Evolutionary conservation across 2,113 vertebrate genomes (phyloP).

Genomic region (Sander vitreus): DNA sequence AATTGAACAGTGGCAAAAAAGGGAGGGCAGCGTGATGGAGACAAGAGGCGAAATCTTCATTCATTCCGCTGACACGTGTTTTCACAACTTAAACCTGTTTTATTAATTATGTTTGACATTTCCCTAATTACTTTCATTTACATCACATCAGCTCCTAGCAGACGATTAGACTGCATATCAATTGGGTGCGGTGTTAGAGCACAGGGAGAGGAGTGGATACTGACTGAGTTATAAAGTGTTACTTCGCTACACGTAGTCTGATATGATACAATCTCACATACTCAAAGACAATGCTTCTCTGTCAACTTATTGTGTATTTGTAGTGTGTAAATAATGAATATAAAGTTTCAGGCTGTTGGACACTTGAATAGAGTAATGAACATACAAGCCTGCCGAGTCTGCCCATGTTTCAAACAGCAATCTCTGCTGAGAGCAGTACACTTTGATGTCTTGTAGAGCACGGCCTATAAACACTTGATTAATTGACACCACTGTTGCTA

Average conservation of each 20-base stretch:
- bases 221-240: constrained; percentile 63
- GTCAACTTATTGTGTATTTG: constrained; percentile 19
- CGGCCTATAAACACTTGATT: constrained; percentile 77
- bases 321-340: constrained; percentile 39
- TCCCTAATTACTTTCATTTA: constrained; percentile 98
- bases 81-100: constrained; percentile 95
- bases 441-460: constrained; percentile 56
- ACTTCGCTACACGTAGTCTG: constrained; percentile 68
- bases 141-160: constrained; percentile 94
- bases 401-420: constrained; percentile 54
- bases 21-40: constrained; percentile 67
- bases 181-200: constrained; percentile 83
- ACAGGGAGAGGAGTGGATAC: constrained; percentile 79
- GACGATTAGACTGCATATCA: constrained; percentile 92
- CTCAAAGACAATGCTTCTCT: background rate
- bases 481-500: constrained; percentile 80
- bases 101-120: constrained; percentile 98
- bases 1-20: constrained; percentile 86
- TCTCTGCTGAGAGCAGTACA: constrained; percentile 58
- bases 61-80: constrained; percentile 97
- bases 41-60: constrained; percentile 85
- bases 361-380: constrained; percentile 25
- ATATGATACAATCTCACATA: constrained; percentile 54
- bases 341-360: constrained; percentile 29
- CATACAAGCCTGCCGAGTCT: constrained; percentile 13